Base-by-base conservation (phyloP, 37 sponge, comb jelly and placozoan genomes). In the Axinella damicornis region DNA sequence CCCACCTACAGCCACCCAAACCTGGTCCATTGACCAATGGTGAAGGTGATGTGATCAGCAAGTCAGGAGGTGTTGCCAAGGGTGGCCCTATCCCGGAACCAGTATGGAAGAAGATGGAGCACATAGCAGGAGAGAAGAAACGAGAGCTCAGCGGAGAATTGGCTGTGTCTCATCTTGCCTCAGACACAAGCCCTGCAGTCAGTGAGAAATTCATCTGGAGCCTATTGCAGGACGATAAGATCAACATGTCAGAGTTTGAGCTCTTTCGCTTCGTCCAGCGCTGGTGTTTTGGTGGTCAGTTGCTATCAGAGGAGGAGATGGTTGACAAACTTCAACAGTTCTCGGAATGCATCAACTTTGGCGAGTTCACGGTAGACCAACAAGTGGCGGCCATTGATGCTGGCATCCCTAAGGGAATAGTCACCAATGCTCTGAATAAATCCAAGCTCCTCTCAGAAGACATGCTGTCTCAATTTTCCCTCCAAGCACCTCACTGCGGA, bases 391-490 rank as follows among this genome's bases (percentile, higher is more conserved):
- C 91, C 20, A 80, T 90, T 28, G 82, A 90, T 73, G 56, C 19
- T 52, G 91, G 95, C 4, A 87, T 94, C 32, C 95, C 95, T 24
- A 33, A 18, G 31, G 24, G 36, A 15, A 22, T 81, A 34, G 88
- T 94, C 21, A 78, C 77, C 39, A 94, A 94, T 88, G 91, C 88
- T 59, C 69, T 94, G 63, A 90, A 91, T 57, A 78, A 75, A 35
- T 94, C 95, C 2, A 35, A 70, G 28, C 65, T 94, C 27, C 84
- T 94, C 31, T n/a, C 83, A 18, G 69, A 60, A 69, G 66, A 63
- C 4, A 83, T 90, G 85, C 59, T 87, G 33, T 35, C 13, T 27
- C 65, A 79, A 20, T 91, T 94, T 60, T 71, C 40, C 60, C 70
- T 94, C 20, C 53, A 91, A 79, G 35, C 28, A 21, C 86, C 86